Evolutionary conservation across 2,888 invertebrate species (phyloP).

Genomic region (Thereva nobilitata): DNA sequence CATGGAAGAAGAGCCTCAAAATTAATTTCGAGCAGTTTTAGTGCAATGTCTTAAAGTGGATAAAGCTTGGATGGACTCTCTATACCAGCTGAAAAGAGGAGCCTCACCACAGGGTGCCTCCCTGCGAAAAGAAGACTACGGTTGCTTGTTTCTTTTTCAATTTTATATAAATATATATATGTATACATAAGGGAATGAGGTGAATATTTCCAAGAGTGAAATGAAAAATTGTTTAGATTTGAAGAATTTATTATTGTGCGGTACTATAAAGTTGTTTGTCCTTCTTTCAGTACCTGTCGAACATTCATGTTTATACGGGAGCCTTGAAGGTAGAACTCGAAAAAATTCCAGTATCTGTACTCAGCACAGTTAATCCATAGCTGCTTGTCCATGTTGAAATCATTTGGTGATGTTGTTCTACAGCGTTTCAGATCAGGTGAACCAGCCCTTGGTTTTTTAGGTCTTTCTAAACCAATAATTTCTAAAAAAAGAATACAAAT

Average conservation of each 20-base stretch:
- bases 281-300: conserved; percentile 78
- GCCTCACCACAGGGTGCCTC: conserved; percentile 15
- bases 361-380: conserved; percentile 52
- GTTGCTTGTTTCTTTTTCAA: background rate
- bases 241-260: conserved; percentile 50
- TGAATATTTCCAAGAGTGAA: background rate
- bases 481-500: background rate
- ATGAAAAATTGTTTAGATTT: conserved; percentile 29
- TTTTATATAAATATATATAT: no score
- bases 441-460: conserved; percentile 35
- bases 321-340: conserved; percentile 65
- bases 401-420: background rate
- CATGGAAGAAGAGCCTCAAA: conserved; percentile 6
- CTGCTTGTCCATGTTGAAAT: conserved; percentile 41
- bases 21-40: conserved; percentile 31
- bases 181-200: background rate
- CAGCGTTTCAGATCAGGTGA: background rate
- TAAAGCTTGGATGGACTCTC: background rate
- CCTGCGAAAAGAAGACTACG: conserved; percentile 10
- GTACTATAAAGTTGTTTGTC: conserved; percentile 50
- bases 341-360: conserved; percentile 61
- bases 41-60: conserved; percentile 21
- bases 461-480: conserved; percentile 3
- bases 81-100: background rate
- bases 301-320: conserved; percentile 94